These are phyloP conservation scores for Rhaphigaster nebulosa DNA, from an alignment of 2,888 invertebrate species.

Conservation along the genomic window DNA sequence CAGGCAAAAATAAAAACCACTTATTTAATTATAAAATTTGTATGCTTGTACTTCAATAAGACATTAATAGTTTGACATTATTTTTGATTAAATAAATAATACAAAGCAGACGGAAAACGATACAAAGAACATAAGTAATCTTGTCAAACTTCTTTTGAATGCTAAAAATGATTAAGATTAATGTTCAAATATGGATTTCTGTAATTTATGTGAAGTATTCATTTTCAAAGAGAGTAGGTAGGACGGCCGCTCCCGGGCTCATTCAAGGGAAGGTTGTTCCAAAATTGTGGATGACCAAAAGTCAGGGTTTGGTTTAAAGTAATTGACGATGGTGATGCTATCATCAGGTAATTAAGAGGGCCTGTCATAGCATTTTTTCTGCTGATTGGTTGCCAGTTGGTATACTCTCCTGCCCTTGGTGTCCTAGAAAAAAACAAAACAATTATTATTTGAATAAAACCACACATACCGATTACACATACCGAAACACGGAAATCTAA, in stretches of 20 bases:
- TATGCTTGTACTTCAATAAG: neutral
- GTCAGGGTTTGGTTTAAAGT: conserved; percentile 18
- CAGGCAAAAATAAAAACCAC: neutral
- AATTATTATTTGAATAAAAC: neutral
- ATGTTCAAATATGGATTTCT: neutral
- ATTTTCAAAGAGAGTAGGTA: neutral
- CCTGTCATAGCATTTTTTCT: conserved; percentile 12
- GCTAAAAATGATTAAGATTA: neutral
- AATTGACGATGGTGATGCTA: conserved; percentile 24
- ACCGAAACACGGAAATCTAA: neutral
- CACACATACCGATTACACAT: neutral
- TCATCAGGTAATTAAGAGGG: conserved; percentile 9
- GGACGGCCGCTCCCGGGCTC: conserved; percentile 39
- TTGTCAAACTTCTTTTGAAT: neutral
- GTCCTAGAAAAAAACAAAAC: neutral
- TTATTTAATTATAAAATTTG: neutral
- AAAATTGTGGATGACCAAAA: conserved; percentile 44
- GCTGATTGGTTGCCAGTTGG: conserved; percentile 49
- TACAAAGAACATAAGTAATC: neutral
- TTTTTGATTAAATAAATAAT: neutral
- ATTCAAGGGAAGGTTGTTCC: conserved; percentile 55
- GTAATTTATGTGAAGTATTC: neutral
- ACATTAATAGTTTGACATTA: neutral
- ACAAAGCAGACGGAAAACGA: neutral
- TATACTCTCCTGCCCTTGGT: neutral